A percentile compares a stretch with the other conserved stretches of the same genome.
phyloP scores from a whole-genome alignment of 2,888 invertebrate species.

The Agrochola lota region DNA sequence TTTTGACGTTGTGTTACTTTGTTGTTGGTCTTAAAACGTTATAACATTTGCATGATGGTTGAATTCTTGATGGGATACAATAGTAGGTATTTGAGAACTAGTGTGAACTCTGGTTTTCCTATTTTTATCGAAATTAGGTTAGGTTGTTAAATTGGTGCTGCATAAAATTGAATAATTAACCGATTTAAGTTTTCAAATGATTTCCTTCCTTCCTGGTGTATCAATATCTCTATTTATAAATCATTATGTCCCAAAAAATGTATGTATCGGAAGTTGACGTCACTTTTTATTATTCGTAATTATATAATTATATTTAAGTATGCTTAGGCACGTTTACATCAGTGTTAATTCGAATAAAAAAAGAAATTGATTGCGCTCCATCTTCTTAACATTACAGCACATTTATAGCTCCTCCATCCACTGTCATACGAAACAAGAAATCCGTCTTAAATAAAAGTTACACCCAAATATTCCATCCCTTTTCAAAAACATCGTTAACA shows the following conservation, averaged over 20 bases:
- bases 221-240: background rate
- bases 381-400: background rate
- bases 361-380: background rate
- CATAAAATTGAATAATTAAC: background rate
- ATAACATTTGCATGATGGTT: background rate
- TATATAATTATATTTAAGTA: too few relatives aligned
- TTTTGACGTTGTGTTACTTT: constrained; percentile 4
- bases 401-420: background rate
- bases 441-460: background rate
- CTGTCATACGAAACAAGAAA: background rate
- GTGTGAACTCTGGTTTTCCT: background rate
- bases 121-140: background rate
- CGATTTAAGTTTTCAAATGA: background rate
- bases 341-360: background rate
- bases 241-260: background rate
- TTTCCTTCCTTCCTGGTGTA: background rate
- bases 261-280: background rate
- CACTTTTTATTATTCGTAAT: background rate
- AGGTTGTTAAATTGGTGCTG: background rate
- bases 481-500: constrained; percentile 5
- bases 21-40: background rate
- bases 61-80: background rate
- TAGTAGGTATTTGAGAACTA: background rate
- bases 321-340: too few relatives aligned
- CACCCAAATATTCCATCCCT: background rate